These are phyloP conservation scores for Lophotis ruficrista DNA, from an alignment of 2,113 vertebrate genomes.

Conservation along the genomic window DNA sequence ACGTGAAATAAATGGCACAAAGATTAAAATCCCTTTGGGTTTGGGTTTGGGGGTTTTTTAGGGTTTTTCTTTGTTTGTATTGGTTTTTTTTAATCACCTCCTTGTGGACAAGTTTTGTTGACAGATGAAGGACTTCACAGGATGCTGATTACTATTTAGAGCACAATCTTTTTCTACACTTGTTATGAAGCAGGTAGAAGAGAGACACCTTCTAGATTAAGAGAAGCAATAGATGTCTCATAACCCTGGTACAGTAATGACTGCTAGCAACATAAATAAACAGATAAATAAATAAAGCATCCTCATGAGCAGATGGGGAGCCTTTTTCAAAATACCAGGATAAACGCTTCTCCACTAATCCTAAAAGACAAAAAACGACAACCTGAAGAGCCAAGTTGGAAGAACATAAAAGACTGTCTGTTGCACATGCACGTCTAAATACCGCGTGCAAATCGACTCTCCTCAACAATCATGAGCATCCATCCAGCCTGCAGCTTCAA, in stretches of 20 bases:
- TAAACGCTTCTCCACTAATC: background rate
- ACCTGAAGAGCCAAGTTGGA: rapidly evolving
- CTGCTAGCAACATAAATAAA: background rate
- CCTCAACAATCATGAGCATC: rapidly evolving
- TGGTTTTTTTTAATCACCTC: background rate
- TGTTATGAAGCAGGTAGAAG: background rate
- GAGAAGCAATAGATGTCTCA: background rate
- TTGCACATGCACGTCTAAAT: background rate
- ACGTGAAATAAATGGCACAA: background rate
- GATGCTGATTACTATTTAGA: background rate
- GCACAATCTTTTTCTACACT: rapidly evolving
- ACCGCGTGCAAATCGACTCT: rapidly evolving
- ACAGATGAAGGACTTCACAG: background rate
- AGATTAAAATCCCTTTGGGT: background rate
- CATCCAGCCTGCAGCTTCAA: rapidly evolving
- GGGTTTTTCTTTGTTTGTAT: too few species aligned
- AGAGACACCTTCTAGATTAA: background rate
- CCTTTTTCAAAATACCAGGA: background rate
- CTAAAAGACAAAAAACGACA: background rate
- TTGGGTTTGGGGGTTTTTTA: background rate
- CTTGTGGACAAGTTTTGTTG: background rate
- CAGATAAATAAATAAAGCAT: background rate
- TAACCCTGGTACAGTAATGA: background rate
- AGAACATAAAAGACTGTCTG: background rate
- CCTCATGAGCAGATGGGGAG: background rate